A percentile compares a stretch with the other conserved stretches of the same genome.
These are phyloP conservation scores for Crenichthys baileyi DNA, from an alignment of 2,797 vertebrate species.

Conservation along the genomic window DNA sequence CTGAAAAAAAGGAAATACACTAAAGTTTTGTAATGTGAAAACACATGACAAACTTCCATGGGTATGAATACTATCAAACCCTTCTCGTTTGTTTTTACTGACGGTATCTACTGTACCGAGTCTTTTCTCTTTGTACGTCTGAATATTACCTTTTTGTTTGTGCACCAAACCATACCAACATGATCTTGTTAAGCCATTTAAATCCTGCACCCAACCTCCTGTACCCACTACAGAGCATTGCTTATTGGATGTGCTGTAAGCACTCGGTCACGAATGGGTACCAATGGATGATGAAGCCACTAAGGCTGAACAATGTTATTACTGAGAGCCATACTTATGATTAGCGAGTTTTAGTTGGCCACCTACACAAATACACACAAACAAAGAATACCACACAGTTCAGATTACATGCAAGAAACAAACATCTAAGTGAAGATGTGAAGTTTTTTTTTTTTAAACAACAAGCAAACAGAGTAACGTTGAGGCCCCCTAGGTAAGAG, in stretches of 20 bases:
- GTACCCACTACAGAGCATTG: neutral
- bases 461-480: slow-evolving; percentile 14
- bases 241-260: slow-evolving; percentile 19
- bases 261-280: slow-evolving; percentile 30
- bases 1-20: neutral
- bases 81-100: slow-evolving; percentile 5
- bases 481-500: slow-evolving; percentile 26
- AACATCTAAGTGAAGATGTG: slow-evolving; percentile 16
- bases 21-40: neutral
- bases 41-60: neutral
- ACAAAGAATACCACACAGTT: neutral
- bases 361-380: slow-evolving; percentile 12
- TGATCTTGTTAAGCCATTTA: slow-evolving; percentile 11
- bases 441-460: slow-evolving; percentile 27
- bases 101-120: slow-evolving; percentile 4
- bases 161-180: neutral
- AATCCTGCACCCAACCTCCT: slow-evolving; percentile 10
- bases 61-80: too few species aligned
- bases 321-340: slow-evolving; percentile 35
- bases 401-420: slow-evolving; percentile 10
- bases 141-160: slow-evolving; percentile 3
- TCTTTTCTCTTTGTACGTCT: neutral
- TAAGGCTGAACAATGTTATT: slow-evolving; percentile 49
- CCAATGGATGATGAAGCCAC: slow-evolving; percentile 47
- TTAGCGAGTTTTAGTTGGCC: slow-evolving; percentile 38